Evolutionary conservation across 1,140 invertebrate species (phyloP).

Genomic region (Pissodes strobi): DNA sequence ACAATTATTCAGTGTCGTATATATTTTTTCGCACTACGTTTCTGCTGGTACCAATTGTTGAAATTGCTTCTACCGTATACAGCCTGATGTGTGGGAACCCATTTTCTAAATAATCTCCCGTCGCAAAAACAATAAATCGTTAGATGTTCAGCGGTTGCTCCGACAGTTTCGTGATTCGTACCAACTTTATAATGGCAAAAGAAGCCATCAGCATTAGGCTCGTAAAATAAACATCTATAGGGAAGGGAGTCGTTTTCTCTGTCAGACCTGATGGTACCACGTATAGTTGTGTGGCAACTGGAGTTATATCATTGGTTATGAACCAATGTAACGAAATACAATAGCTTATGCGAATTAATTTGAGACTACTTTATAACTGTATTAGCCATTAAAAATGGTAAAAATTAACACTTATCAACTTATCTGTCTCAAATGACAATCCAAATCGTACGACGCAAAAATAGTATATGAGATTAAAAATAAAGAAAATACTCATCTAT

Average conservation of each 20-base stretch:
- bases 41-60: background rate
- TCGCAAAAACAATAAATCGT: slow-evolving; percentile 23
- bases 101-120: slow-evolving; percentile 27
- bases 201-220: slow-evolving; percentile 18
- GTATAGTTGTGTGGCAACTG: too few species aligned
- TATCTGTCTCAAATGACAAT: too few species aligned
- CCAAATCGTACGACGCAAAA: too few species aligned
- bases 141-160: slow-evolving; percentile 21
- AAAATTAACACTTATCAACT: too few species aligned
- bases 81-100: slow-evolving; percentile 24
- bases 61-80: slow-evolving; percentile 1
- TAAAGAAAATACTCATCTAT: too few species aligned
- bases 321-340: too few species aligned
- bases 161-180: slow-evolving; percentile 32
- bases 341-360: too few species aligned
- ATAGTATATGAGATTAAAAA: too few species aligned
- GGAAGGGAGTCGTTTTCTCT: slow-evolving; percentile 10
- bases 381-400: too few species aligned
- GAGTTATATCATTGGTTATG: too few species aligned
- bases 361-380: too few species aligned
- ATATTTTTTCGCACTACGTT: background rate
- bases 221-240: slow-evolving; percentile 19
- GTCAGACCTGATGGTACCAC: background rate
- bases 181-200: slow-evolving; percentile 29
- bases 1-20: too few species aligned